Evolutionary conservation across 2,113 vertebrate genomes (phyloP), one percentile per base, ranked within the genome.

Genomic region (Platichthys stellatus): DNA sequence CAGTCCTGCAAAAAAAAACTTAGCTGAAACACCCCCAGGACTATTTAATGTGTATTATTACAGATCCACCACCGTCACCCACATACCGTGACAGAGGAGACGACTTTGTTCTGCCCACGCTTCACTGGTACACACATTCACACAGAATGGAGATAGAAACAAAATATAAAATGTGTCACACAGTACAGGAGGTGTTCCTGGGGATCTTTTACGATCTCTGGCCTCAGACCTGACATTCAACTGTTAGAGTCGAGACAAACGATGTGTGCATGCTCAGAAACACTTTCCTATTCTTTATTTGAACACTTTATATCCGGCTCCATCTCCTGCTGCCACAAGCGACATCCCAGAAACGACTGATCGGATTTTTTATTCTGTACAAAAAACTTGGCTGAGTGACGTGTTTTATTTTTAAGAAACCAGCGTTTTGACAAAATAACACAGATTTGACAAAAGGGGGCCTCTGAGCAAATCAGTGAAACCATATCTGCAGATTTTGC

Each of bases 301-400:
- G 66, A 77, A 38, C 31, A 66, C 15, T 77, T 68, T 69, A 66
- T 69, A 66, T 72, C 26, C 18, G 1, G 59, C 61, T 61, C 61
- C n/a, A n/a, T 61, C 38, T 79, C 49, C 51, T 49, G 9, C 14
- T 3, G 68, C 75, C 58, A 64, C 60, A 47, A 38, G 70, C 26
- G 18, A 72, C 56, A 58, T 72, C 63, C 31, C 59, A 66, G 61
- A 80, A 84, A 69, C 76, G 54, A 51, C 75, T 84, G 78, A 84
- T 69, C 80, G 26, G 15, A 71, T 76, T 82, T 84, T 68, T 70
- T 3, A 31, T 31, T 5, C 6, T 31, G 5, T 7, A 31, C 31
- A 31, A 64, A 76, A 72, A 78, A 72, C 72, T 54, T 49, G 31
- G 38, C 67, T 63, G 67, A 80, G 54, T 66, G 72, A 86, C 24